Conservation (phyloP, 1,140 invertebrate species). For the Papilio helenus region DNA sequence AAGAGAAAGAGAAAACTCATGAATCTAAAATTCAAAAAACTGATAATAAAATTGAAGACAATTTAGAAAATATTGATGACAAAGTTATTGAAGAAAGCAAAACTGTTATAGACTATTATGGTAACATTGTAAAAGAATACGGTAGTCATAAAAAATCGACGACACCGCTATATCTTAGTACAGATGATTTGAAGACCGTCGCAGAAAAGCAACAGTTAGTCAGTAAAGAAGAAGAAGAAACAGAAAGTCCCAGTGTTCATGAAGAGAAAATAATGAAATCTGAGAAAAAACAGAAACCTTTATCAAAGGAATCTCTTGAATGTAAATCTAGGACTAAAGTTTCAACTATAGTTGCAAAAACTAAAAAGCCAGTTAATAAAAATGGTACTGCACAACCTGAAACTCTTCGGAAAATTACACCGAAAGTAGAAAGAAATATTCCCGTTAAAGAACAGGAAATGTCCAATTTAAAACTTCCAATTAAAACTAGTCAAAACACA, state of each 20-base stretch:
- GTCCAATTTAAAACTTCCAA: conserved; percentile 52
- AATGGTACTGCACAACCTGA: conserved; percentile 41
- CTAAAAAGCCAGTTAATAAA: conserved; percentile 42
- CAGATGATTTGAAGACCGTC: conserved; percentile 85
- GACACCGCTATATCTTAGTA: conserved; percentile 84
- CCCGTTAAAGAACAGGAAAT: conserved; percentile 41
- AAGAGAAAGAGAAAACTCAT: conserved; percentile 60
- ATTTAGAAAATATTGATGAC: conserved; percentile 64
- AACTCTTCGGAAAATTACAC: conserved; percentile 27
- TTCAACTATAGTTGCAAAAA: conserved; percentile 47
- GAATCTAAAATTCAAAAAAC: conserved; percentile 47
- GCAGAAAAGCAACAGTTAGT: conserved; percentile 76
- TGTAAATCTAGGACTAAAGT: conserved; percentile 48
- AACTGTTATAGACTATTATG: conserved; percentile 90
- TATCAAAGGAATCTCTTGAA: conserved; percentile 8
- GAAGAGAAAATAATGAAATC: conserved; percentile 40
- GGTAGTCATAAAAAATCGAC: conserved; percentile 82
- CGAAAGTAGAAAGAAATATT: conserved; percentile 47
- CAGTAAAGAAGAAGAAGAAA: conserved; percentile 46
- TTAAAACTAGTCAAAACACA: conserved; percentile 51
- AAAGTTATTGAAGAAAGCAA: conserved; percentile 84
- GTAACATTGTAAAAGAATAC: conserved; percentile 89
- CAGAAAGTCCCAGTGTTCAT: conserved; percentile 47
- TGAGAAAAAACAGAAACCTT: not conserved
- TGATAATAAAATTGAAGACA: conserved; percentile 52